These are phyloP conservation scores for Scleropages formosus DNA, from an alignment of 2,797 vertebrate species.

Conservation along the genomic window DNA sequence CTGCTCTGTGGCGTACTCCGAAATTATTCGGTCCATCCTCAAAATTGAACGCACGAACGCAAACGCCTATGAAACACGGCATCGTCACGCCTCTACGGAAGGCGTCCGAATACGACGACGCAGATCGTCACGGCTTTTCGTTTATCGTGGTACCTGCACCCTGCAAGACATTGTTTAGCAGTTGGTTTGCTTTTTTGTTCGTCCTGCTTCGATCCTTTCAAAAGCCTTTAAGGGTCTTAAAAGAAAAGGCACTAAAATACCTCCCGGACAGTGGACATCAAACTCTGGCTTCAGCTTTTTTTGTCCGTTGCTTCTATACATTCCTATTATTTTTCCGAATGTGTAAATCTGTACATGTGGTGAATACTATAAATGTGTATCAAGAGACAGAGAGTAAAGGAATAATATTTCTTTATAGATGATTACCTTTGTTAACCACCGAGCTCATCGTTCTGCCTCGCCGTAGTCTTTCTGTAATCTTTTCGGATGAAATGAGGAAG, in stretches of 20 bases:
- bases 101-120: background rate
- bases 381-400: slow-evolving; percentile 73
- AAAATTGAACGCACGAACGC: background rate
- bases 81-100: background rate
- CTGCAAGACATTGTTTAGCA: background rate
- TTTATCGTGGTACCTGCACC: slow-evolving; percentile 8
- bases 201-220: slow-evolving; percentile 12
- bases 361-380: slow-evolving; percentile 93
- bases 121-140: background rate
- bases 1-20: background rate
- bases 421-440: slow-evolving; percentile 88
- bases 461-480: slow-evolving; percentile 56
- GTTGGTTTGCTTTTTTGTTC: background rate
- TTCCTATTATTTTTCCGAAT: slow-evolving; percentile 79
- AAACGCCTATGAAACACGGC: background rate
- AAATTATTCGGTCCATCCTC: background rate
- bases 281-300: slow-evolving; percentile 44
- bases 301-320: slow-evolving; percentile 80
- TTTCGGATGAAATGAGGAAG: slow-evolving; percentile 37
- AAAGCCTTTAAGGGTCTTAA: slow-evolving; percentile 5
- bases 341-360: slow-evolving; percentile 90
- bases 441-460: slow-evolving; percentile 77
- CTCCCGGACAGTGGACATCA: slow-evolving; percentile 50
- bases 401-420: slow-evolving; percentile 73
- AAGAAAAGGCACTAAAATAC: slow-evolving; percentile 69